These are phyloP conservation scores for Eriosoma lanigerum DNA, from an alignment of 1,140 invertebrate genomes.

Conservation along the genomic window DNA sequence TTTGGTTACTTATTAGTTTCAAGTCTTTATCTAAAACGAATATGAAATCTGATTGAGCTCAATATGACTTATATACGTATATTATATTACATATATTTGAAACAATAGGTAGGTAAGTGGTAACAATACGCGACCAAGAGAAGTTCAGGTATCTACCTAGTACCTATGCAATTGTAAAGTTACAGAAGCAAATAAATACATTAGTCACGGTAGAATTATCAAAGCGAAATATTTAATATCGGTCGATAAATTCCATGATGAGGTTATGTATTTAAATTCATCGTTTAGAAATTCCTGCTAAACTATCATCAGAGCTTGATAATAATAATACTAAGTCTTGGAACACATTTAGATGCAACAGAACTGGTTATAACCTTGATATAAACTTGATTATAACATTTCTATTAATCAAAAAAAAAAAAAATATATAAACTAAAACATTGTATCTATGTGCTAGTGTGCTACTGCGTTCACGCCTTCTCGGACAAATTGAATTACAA, in stretches of 20 bases:
- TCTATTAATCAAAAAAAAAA: no score
- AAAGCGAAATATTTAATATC: neutral
- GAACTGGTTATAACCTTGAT: no score
- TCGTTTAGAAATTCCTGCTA: neutral
- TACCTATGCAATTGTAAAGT: neutral
- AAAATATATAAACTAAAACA: no score
- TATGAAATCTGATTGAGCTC: neutral
- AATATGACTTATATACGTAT: no score
- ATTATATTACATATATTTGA: neutral
- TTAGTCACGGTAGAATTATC: conserved; percentile 6
- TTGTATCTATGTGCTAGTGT: no score
- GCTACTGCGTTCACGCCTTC: no score
- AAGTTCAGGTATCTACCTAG: neutral
- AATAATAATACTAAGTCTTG: no score
- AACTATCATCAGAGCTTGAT: neutral
- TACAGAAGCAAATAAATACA: neutral
- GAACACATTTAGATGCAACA: no score
- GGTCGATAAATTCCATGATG: neutral
- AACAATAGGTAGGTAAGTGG: neutral
- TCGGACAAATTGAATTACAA: no score
- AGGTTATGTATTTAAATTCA: neutral
- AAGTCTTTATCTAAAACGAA: neutral
- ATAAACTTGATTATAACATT: no score
- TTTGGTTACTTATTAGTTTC: no score
- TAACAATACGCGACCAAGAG: neutral